Evolutionary conservation across 2,888 invertebrate genomes (phyloP).

Genomic region (Hirtodrosophila trivittata): DNA sequence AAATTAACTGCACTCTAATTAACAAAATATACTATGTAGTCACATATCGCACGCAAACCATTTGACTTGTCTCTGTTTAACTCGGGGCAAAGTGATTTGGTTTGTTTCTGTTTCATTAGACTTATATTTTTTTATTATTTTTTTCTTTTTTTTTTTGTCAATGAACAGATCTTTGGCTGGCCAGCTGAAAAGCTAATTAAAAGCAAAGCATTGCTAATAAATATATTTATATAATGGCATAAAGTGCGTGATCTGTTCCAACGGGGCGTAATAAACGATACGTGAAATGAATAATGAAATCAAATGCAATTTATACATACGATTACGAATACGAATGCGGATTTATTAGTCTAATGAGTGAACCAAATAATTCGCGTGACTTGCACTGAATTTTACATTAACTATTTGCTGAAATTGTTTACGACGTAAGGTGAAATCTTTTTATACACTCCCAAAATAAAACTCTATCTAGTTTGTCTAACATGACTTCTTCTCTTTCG

Average conservation of each 20-base stretch:
- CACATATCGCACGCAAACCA: conserved; percentile 43
- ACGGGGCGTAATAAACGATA: conserved; percentile 43
- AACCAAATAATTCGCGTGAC: conserved; percentile 65
- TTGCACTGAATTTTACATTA: conserved; percentile 29
- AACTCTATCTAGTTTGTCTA: too few species aligned
- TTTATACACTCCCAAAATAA: neutral
- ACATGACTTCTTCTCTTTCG: too few species aligned
- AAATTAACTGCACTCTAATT: conserved; percentile 75
- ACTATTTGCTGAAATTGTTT: conserved; percentile 1
- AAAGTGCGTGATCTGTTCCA: conserved; percentile 69
- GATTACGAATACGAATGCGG: conserved; percentile 44
- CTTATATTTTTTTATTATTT: neutral
- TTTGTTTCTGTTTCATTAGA: neutral
- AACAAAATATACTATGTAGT: conserved; percentile 47
- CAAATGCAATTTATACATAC: conserved; percentile 41
- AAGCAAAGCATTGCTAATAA: conserved; percentile 65
- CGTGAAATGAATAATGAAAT: conserved; percentile 65
- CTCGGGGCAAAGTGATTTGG: conserved; percentile 2
- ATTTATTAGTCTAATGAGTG: conserved; percentile 70
- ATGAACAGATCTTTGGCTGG: conserved; percentile 48
- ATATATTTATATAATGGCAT: conserved; percentile 69
- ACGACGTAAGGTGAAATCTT: neutral
- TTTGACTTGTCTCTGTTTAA: conserved; percentile 9
- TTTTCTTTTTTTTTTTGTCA: conserved; percentile 38
- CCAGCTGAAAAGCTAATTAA: conserved; percentile 63